A percentile compares a stretch with the other conserved stretches of the same genome.
These are phyloP conservation scores for Coryphaenoides rupestris DNA, from an alignment of 2,113 vertebrate species.

Conservation along the genomic window DNA sequence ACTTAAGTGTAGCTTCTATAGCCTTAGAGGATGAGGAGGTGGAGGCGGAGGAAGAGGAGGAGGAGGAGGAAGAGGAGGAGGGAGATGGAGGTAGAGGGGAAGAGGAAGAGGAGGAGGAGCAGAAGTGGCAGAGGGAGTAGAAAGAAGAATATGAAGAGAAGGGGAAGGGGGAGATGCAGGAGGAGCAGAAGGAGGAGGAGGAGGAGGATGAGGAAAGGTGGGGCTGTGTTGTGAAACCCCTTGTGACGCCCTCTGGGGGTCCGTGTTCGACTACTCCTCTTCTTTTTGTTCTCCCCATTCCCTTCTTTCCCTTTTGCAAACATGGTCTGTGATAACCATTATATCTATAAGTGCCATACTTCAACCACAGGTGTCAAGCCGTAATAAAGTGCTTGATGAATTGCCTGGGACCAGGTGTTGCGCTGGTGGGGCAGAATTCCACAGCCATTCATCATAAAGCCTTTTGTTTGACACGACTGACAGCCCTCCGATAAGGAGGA, in stretches of 20 bases:
- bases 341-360: conserved; percentile 51
- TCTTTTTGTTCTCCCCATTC: conserved; percentile 18
- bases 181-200: background rate
- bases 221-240: conserved; percentile 37
- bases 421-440: conserved; percentile 78
- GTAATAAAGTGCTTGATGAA: conserved; percentile 67
- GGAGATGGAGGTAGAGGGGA: background rate
- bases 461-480: conserved; percentile 86
- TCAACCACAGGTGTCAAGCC: conserved; percentile 60
- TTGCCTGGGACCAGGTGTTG: conserved; percentile 81
- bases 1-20: conserved; percentile 13
- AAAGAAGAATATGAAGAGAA: conserved; percentile 7
- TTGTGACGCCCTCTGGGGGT: conserved; percentile 34
- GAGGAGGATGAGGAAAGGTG: conserved; percentile 15
- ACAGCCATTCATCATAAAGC: conserved; percentile 81
- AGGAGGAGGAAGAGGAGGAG: conserved; percentile 18
- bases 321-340: conserved; percentile 54
- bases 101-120: conserved; percentile 1
- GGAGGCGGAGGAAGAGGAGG: conserved; percentile 1
- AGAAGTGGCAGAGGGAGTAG: background rate
- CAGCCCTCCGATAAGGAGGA: conserved; percentile 28
- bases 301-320: conserved; percentile 29
- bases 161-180: conserved; percentile 6
- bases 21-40: background rate
- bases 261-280: conserved; percentile 22